Evolutionary conservation across 1,140 invertebrate genomes (phyloP).

Genomic region (Thaumatotibia leucotreta): DNA sequence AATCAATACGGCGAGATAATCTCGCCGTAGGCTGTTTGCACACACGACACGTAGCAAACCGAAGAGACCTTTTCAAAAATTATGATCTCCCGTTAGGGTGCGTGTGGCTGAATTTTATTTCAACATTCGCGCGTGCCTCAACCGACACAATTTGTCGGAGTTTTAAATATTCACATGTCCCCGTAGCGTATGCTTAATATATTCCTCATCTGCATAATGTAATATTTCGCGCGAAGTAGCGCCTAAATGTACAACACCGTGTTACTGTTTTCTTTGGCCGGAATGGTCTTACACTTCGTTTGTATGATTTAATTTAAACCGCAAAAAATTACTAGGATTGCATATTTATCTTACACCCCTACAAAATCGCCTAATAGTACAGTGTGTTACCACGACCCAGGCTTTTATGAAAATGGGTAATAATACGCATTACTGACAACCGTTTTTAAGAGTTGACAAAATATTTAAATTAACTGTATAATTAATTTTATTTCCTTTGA

Average conservation of each 20-base stretch:
- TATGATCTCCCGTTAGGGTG: constrained; percentile 52
- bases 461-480: too few species aligned
- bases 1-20: not conserved
- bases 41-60: constrained; percentile 36
- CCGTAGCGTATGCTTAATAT: constrained; percentile 41
- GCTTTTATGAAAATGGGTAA: too few species aligned
- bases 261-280: constrained; percentile 25
- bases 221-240: constrained; percentile 38
- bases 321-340: too few species aligned
- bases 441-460: too few species aligned
- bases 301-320: constrained; percentile 1
- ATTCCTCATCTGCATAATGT: constrained; percentile 46
- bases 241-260: constrained; percentile 28
- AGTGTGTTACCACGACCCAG: too few species aligned
- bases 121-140: constrained; percentile 38
- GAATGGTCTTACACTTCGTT: constrained; percentile 16
- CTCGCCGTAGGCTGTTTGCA: constrained; percentile 26
- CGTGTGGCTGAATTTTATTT: constrained; percentile 48
- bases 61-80: constrained; percentile 53
- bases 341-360: too few species aligned
- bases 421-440: too few species aligned
- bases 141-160: constrained; percentile 43
- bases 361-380: too few species aligned
- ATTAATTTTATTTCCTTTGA: too few species aligned
- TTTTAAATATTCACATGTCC: constrained; percentile 56